Percentiles rank a stretch among this genome's conserved stretches.
Conservation (phyloP, 2,797 vertebrate genomes). For the Garrulus glandarius region DNA sequence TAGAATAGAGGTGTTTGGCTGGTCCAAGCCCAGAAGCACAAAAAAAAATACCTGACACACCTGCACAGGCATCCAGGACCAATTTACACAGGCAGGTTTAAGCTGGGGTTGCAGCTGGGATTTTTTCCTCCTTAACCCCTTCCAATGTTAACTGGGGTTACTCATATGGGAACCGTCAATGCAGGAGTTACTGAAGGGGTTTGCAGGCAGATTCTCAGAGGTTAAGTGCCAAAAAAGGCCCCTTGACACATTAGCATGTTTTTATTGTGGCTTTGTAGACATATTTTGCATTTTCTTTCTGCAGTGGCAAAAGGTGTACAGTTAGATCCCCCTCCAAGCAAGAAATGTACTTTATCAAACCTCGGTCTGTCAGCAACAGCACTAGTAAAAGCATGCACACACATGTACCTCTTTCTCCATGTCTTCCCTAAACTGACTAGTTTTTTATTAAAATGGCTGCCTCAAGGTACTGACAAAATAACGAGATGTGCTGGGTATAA, state of each 20-base stretch:
- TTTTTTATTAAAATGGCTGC: slow-evolving; percentile 11
- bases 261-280: slow-evolving; percentile 46
- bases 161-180: neutral
- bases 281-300: neutral
- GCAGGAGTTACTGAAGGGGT: neutral
- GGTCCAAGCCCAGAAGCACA: neutral
- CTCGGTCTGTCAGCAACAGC: neutral
- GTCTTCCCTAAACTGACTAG: neutral
- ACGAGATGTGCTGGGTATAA: neutral
- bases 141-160: neutral
- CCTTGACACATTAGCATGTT: neutral
- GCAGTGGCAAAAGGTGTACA: neutral
- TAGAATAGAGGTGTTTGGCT: neutral
- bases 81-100: neutral
- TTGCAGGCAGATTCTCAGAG: neutral
- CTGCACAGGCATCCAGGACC: neutral
- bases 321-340: neutral
- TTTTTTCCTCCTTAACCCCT: neutral
- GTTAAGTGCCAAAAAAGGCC: neutral
- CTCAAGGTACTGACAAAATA: neutral
- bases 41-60: neutral
- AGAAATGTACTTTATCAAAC: slow-evolving; percentile 28
- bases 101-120: neutral
- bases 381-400: neutral
- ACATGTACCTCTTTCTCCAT: neutral